Evolutionary conservation across 1,140 invertebrate species (phyloP).

Genomic region (Bradysia coprophila): DNA sequence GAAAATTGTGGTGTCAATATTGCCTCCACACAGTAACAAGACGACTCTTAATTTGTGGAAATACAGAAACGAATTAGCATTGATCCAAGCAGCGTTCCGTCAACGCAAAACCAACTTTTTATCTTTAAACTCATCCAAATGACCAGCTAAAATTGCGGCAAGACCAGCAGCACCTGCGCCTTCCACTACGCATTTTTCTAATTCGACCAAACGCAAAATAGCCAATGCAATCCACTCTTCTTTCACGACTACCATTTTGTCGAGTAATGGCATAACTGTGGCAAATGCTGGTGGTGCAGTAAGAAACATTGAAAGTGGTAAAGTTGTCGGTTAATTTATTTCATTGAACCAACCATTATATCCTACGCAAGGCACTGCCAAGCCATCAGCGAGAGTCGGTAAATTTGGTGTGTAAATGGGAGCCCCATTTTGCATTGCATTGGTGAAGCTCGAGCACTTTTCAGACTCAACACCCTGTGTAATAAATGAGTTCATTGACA

Average conservation of each 20-base stretch:
- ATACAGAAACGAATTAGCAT: neutral
- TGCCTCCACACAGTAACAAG: slow-evolving; percentile 60
- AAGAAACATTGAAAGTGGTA: neutral
- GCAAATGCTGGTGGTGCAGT: too few species aligned
- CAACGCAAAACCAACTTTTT: slow-evolving; percentile 57
- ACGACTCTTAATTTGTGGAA: slow-evolving; percentile 13
- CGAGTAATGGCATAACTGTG: slow-evolving; percentile 56
- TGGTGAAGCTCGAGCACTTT: slow-evolving; percentile 65
- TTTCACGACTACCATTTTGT: slow-evolving; percentile 67
- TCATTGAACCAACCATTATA: too few species aligned
- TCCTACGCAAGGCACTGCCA: slow-evolving; percentile 78
- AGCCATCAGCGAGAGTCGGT: slow-evolving; percentile 75
- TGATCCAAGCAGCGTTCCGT: neutral
- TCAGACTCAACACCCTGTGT: slow-evolving; percentile 79
- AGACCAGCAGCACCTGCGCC: slow-evolving; percentile 77
- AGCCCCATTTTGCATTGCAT: slow-evolving; percentile 48
- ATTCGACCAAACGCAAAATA: slow-evolving; percentile 69
- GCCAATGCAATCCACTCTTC: slow-evolving; percentile 79
- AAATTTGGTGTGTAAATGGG: slow-evolving; percentile 46
- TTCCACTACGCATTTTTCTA: slow-evolving; percentile 86
- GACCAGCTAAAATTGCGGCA: slow-evolving; percentile 68
- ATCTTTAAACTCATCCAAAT: slow-evolving; percentile 62
- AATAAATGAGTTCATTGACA: too few species aligned
- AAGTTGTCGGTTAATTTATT: too few species aligned
- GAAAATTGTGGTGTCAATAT: slow-evolving; percentile 83